phyloP scores from a whole-genome alignment of 2,888 invertebrate species.

The Fabriciana adippe region DNA sequence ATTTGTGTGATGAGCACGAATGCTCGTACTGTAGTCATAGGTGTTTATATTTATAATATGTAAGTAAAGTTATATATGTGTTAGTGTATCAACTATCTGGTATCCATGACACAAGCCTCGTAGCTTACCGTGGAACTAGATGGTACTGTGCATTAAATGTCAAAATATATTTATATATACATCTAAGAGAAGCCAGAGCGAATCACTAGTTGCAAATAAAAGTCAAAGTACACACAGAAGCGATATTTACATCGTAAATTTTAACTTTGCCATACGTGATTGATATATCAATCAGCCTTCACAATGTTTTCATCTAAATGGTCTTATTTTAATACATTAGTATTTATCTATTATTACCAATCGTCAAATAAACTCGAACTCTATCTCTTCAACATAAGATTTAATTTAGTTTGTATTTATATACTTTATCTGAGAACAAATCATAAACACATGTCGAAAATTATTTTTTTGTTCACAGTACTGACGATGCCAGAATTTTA shows the following conservation, averaged over 20 bases:
- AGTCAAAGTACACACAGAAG: slow-evolving; percentile 19
- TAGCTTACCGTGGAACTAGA: too few species aligned
- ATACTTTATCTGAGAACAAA: slow-evolving; percentile 9
- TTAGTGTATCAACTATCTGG: too few species aligned
- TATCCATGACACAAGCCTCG: too few species aligned
- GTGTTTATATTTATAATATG: too few species aligned
- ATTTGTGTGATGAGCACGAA: too few species aligned
- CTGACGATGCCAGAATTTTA: slow-evolving; percentile 3
- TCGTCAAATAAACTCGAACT: neutral
- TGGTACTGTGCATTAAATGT: too few species aligned
- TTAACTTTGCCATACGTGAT: slow-evolving; percentile 43
- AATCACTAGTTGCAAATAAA: neutral
- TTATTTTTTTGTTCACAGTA: slow-evolving; percentile 11
- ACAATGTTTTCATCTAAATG: slow-evolving; percentile 41
- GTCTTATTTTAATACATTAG: slow-evolving; percentile 40
- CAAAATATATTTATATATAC: too few species aligned
- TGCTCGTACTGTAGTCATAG: too few species aligned
- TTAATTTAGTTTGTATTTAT: neutral
- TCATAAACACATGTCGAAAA: slow-evolving; percentile 22
- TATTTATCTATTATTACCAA: slow-evolving; percentile 1
- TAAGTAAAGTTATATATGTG: too few species aligned
- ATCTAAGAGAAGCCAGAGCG: too few species aligned
- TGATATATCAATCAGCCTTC: slow-evolving; percentile 43
- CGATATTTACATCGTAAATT: slow-evolving; percentile 43
- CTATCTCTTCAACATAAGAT: neutral